Evolutionary conservation across 2,888 invertebrate genomes (phyloP), one percentile per base, ranked within the genome.

Genomic region (Carterocephalus palaemon): DNA sequence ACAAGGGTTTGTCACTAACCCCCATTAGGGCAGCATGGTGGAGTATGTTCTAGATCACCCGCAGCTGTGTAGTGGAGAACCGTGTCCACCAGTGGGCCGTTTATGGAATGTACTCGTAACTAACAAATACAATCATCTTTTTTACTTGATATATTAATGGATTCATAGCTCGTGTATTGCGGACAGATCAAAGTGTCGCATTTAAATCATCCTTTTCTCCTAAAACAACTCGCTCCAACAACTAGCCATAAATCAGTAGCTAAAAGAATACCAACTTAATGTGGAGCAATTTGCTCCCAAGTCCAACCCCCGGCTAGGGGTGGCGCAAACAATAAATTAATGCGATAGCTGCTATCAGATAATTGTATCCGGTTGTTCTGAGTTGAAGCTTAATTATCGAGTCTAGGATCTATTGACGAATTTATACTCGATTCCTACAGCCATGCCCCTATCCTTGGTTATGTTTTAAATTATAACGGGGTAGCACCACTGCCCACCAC

Each of bases 331-430:
- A 56, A 64, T 64, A 63, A 63, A 64, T 62, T 59, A 62, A 54
- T 57, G 56, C 55, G 64, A 64, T 64, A 67, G 57, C 64, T 48
- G 51, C 57, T 65, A 67, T 67, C 65, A 60, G 64, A 65, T 67
- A 66, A 67, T 67, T 64, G 62, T 63, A 64, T 62, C 62, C 59
- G 48, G 46, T 36, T 36, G 34, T 28, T 29, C 29, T 13, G 29
- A 29, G 15, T 29, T 15, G 29, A 16, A 29, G 29, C 16, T 29
- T 29, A 29, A 29, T 29, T 29, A 8, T 24, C 10, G 24, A 10
- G n/a, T 29, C 29, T 29, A 29, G 8, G 29, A 29, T 29, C 16
- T 29, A 29, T 29, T 29, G 29, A 29, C 15, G 15, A 16, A 29
- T 29, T 29, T n/a, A n/a, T n/a, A n/a, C n/a, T n/a, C n/a, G n/a